Percentiles rank a stretch among this genome's conserved stretches.
phyloP scores from a whole-genome alignment of 2,888 invertebrate genomes.

The Eristalinus sepulchralis region DNA sequence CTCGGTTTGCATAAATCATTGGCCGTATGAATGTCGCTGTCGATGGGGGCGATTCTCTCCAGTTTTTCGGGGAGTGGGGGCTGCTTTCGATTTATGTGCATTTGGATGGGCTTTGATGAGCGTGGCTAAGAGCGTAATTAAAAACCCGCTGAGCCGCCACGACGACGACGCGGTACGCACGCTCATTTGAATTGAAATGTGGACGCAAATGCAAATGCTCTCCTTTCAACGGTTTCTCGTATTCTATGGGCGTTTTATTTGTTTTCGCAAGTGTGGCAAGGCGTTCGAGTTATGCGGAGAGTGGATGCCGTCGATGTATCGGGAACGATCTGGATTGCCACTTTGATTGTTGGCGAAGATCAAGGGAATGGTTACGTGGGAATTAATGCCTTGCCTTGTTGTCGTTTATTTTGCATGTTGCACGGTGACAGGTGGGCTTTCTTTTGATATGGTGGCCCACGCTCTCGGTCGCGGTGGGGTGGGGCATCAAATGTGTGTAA shows the following conservation, averaged over 20 bases:
- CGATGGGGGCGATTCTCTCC: too few relatives aligned
- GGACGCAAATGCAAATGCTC: neutral
- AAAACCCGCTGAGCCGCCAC: neutral
- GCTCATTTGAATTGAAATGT: neutral
- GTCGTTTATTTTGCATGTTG: neutral
- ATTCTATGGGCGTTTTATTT: neutral
- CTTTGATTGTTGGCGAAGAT: neutral
- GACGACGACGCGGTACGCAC: neutral
- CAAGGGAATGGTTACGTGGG: neutral
- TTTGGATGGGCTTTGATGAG: constrained; percentile 51
- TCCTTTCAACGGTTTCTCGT: neutral
- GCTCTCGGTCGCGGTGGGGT: too few relatives aligned
- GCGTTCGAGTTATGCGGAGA: neutral
- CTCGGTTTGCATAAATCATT: constrained; percentile 57
- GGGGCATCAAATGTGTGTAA: neutral
- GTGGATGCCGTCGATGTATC: neutral
- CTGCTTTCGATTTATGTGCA: constrained; percentile 45
- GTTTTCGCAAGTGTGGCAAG: neutral
- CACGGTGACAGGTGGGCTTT: neutral
- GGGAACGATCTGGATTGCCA: neutral
- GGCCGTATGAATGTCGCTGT: constrained; percentile 45
- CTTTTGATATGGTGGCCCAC: neutral
- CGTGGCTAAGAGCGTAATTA: constrained; percentile 14
- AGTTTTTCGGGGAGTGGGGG: constrained; percentile 28
- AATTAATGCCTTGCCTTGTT: neutral